Percentiles rank a stretch among this genome's conserved stretches.
These are phyloP conservation scores for Aplysina aerophoba DNA, from an alignment of 37 sponge, comb jelly and placozoan genomes.

Conservation along the genomic window DNA sequence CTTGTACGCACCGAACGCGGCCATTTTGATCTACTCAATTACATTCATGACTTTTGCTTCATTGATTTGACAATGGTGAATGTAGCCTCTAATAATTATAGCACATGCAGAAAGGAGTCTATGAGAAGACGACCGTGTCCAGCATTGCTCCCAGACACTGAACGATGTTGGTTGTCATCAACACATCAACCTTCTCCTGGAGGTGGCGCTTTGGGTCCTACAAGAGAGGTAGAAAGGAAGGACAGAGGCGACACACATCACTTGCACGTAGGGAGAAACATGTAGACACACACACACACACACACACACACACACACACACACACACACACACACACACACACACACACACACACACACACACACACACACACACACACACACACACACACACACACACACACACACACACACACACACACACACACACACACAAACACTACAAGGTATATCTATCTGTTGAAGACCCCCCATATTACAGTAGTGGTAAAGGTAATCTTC, in stretches of 20 bases:
- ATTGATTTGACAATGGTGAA: no score
- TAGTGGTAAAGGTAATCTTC: neutral
- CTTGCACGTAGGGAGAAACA: neutral
- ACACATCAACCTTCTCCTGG: slow-evolving; percentile 93
- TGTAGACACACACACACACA: neutral
- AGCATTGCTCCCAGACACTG: slow-evolving; percentile 98
- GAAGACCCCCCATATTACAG: no score
- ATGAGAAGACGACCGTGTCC: slow-evolving; percentile 95
- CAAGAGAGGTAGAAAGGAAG: neutral
- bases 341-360: no score
- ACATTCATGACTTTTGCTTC: neutral
- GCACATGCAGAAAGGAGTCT: slow-evolving; percentile 8
- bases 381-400: no score
- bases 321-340: neutral
- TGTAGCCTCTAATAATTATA: no score
- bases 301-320: neutral
- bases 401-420: no score
- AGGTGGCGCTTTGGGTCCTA: slow-evolving; percentile 98
- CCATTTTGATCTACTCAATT: no score
- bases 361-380: no score
- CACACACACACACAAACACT: no score
- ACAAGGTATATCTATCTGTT: no score
- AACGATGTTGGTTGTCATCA: slow-evolving; percentile 93
- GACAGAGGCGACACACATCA: neutral
- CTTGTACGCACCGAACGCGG: no score